phyloP scores from a whole-genome alignment of 1,140 invertebrate genomes.

The Drosophila carrolli region DNA sequence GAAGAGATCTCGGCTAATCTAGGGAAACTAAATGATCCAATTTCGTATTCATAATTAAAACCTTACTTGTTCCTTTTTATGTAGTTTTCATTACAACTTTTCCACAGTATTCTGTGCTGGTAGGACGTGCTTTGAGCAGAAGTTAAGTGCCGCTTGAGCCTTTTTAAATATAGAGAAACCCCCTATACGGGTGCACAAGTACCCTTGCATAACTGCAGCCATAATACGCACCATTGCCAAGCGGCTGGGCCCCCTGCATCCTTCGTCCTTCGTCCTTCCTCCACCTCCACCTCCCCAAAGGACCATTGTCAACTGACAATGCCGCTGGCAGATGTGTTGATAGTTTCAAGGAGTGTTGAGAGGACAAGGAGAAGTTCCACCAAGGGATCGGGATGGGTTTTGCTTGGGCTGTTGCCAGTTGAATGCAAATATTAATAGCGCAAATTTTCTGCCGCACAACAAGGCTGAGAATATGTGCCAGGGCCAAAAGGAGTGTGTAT shows the following conservation, averaged over 20 bases:
- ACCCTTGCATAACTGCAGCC: conserved; percentile 22
- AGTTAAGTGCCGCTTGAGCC: conserved; percentile 79
- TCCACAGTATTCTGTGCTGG: conserved; percentile 24
- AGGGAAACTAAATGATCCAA: no score
- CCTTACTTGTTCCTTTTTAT: background rate
- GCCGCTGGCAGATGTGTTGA: conserved; percentile 64
- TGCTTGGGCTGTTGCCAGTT: conserved; percentile 63
- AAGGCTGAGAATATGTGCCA: conserved; percentile 51
- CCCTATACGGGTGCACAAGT: conserved; percentile 16
- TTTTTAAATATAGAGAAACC: conserved; percentile 68
- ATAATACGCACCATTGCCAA: conserved; percentile 64
- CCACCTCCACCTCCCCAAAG: conserved; percentile 9
- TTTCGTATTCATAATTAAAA: no score
- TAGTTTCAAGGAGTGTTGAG: conserved; percentile 43
- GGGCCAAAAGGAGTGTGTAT: conserved; percentile 9
- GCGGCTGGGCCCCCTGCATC: conserved; percentile 1
- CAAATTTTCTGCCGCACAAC: conserved; percentile 75
- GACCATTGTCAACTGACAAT: conserved; percentile 72
- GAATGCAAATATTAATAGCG: conserved; percentile 80
- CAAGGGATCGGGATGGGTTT: background rate
- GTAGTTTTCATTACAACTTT: background rate
- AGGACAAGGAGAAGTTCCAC: background rate
- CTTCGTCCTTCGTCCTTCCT: background rate
- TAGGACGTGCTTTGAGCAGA: conserved; percentile 52
- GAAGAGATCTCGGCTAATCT: no score